Base-by-base conservation (phyloP, 2,888 invertebrate species). In the Spilosoma lubricipeda region DNA sequence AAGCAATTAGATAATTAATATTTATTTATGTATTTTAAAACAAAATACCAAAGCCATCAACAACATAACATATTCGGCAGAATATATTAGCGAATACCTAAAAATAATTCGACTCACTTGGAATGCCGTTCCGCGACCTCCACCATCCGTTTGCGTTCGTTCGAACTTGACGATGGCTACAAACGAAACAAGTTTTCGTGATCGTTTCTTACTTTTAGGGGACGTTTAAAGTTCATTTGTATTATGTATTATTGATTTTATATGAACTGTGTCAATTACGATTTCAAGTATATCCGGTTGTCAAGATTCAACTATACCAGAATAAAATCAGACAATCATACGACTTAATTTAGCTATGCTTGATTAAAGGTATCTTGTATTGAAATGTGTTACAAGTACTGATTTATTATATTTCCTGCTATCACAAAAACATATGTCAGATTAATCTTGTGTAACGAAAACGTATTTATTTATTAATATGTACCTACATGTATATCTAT, bases 71-170 rank as follows among this genome's bases (percentile, higher is more conserved):
- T 65, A 65, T 76, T 71, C 70, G 77, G 67, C 73, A 74, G 77
- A 69, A 71, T 71, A 76, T 79, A 87, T 90, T 89, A 88, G 89
- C 87, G 86, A 88, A 87, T 81, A 76, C 85, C 89, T 90, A 90
- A 91, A 91, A 89, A 90, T 90, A 90, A 88, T 88, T 87, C 63
- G 63, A 84, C 76, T 83, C 82, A 77, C 73, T 81, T 76, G 93
- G 93, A 93, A 93, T 93, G 93, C 83, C 81, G 88, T 82, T 82
- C 36, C 83, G 77, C 89, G 90, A 88, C 93, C 92, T 93, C 90
- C 80, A 77, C 77, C 78, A 85, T 87, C 88, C 89, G 89, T 80
- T 80, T 65, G 39, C 89, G 89, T 80, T 80, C 67, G 42, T 75
- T 69, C 78, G 74, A 72, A 77, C 82, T 82, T 83, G 86, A 72